phyloP scores from a whole-genome alignment of 2,113 vertebrate genomes.

The Emberiza fucata region DNA sequence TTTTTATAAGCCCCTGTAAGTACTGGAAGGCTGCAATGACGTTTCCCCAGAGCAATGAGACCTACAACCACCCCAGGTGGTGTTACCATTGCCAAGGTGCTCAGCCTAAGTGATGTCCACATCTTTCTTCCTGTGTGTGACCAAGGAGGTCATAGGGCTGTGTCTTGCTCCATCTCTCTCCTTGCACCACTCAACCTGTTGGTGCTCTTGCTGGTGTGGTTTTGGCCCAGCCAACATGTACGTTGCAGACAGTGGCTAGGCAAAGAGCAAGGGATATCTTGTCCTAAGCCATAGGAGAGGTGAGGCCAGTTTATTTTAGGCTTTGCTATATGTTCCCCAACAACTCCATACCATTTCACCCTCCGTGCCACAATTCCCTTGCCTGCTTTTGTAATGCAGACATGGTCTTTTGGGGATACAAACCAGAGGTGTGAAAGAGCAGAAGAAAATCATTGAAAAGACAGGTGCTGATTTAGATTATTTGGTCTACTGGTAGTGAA shows the following conservation, averaged over 20 bases:
- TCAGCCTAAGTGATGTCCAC: not conserved
- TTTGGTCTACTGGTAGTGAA: not conserved
- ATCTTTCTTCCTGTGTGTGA: not conserved
- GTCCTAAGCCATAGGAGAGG: not conserved
- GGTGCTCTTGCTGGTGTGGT: not conserved
- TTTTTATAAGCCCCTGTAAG: not conserved
- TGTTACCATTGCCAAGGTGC: not conserved
- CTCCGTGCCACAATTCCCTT: not conserved
- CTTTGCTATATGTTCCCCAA: not conserved
- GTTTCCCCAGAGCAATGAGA: not conserved
- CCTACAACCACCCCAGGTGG: rapidly evolving
- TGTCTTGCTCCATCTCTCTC: not conserved
- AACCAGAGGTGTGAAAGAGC: not conserved
- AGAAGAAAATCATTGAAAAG: not conserved
- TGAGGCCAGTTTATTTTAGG: not conserved
- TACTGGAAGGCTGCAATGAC: not conserved
- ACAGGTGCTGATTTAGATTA: not conserved
- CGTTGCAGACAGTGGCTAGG: not conserved
- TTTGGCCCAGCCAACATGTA: not conserved
- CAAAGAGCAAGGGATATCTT: not conserved
- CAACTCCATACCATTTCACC: not conserved
- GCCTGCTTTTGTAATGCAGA: not conserved
- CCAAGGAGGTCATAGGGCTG: not conserved
- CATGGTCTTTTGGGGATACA: not conserved
- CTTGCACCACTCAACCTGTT: not conserved